Evolutionary conservation across 2,113 vertebrate species (phyloP), one percentile per base, ranked within the genome.

Genomic region (Grammomys dolichurus): DNA sequence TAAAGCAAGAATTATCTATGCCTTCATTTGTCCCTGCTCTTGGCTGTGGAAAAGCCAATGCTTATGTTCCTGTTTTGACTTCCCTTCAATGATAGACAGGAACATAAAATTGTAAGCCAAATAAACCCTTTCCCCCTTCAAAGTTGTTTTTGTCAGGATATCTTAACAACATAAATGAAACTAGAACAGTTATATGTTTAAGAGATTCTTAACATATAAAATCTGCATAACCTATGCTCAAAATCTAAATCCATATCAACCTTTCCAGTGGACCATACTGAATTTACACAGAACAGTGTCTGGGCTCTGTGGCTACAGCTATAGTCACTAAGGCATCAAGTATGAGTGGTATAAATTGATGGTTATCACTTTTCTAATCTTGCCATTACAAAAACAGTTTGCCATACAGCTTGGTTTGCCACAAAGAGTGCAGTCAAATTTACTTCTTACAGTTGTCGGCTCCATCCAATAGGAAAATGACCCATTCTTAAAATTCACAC

Each of bases 351-450:
- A 84, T 28, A 43, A 63, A 36, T 93, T 86, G n/a, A 76, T 69
- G 8, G 6, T 54, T 51, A 54, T 40, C 40, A 3, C 82, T 82
- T 89, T 93, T 60, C 60, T 88, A 86, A 94, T 76, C 20, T 65
- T 90, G 7, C 3, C 63, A 76, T 90, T 81, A 40, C 85, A 93
- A 89, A 48, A 31, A 36, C 70, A 8, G 36, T 81, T 96, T 88
- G 12, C 84, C 33, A 81, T 94, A 93, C 92, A 89, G 46, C 28
- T 36, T 72, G 7, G 36, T 80, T 96, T 88, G 12, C 75, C n/a
- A 92, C 91, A 93, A 92, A 89, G 36, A 28, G 11, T 73, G 60
- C 89, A 65, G 33, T 76, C 54, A 87, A 96, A 56, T 87, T 89
- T 76, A 26, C 28, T 92, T 95, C 67, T 67, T 60, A 89, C 20